These are phyloP conservation scores for Ardeotis arabs DNA, from an alignment of 2,113 vertebrate species.

Conservation along the genomic window DNA sequence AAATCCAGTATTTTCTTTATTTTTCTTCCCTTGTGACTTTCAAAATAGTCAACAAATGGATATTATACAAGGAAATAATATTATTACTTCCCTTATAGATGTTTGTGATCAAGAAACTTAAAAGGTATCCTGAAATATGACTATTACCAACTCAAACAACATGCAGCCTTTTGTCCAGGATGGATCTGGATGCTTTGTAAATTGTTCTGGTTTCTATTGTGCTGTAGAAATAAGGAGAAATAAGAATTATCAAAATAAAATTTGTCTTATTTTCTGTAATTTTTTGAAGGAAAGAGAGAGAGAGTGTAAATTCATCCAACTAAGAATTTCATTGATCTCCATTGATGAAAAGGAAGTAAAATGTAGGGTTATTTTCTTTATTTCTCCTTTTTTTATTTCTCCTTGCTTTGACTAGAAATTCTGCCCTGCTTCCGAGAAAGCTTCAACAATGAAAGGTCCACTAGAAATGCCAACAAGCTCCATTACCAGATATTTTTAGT, in stretches of 20 bases:
- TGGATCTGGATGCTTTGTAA: not conserved
- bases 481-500: not conserved
- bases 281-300: not conserved
- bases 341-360: slow-evolving; percentile 1
- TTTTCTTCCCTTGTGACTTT: not conserved
- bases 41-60: not conserved
- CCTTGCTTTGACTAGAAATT: not conserved
- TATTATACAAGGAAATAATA: not conserved
- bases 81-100: not conserved
- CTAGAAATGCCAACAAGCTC: not conserved
- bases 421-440: not conserved
- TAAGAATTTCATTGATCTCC: not conserved
- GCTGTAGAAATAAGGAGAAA: not conserved
- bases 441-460: not conserved
- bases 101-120: not conserved
- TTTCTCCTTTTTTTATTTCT: not conserved
- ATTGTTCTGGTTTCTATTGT: slow-evolving; percentile 2
- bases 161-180: not conserved
- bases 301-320: not conserved
- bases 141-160: not conserved
- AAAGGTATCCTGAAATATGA: not conserved
- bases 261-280: slow-evolving; percentile 8
- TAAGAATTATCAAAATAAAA: not conserved
- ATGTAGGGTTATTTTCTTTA: not conserved
- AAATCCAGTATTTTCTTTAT: not conserved